Conservation (phyloP, 2,888 invertebrate species). For the Epirrhoe alternata region DNA sequence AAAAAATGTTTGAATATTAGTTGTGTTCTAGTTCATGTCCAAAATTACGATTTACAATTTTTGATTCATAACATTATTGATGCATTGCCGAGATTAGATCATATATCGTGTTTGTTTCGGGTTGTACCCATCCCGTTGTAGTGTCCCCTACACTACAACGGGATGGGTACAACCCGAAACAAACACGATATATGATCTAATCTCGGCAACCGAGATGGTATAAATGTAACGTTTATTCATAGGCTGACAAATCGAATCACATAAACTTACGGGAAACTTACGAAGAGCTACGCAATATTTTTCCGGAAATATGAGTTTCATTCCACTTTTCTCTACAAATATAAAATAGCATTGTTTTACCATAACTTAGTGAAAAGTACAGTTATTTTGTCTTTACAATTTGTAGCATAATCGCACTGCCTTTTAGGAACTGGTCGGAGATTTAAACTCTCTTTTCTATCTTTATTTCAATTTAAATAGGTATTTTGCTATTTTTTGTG, state of each 20-base stretch:
- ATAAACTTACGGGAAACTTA: conserved; percentile 38
- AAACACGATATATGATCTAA: not conserved
- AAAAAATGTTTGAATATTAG: no score
- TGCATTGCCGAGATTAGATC: not conserved
- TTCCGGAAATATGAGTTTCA: not conserved
- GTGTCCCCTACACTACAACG: conserved; percentile 7
- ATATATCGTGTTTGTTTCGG: not conserved
- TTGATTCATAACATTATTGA: no score
- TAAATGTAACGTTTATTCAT: conserved; percentile 38
- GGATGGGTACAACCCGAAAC: conserved; percentile 9
- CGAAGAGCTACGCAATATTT: conserved; percentile 22
- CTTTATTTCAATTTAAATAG: no score
- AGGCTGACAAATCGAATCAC: conserved; percentile 41
- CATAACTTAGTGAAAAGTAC: no score
- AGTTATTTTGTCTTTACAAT: no score
- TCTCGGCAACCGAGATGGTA: conserved; percentile 7
- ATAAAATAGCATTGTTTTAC: no score
- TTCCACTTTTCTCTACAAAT: not conserved
- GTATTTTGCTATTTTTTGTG: no score
- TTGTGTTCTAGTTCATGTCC: no score
- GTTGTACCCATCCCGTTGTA: conserved; percentile 11
- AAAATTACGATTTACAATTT: no score
- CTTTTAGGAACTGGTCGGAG: no score
- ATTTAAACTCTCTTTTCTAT: no score
- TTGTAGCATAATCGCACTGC: no score